Evolutionary conservation across 2,113 vertebrate genomes (phyloP).

Genomic region (Aix galericulata): DNA sequence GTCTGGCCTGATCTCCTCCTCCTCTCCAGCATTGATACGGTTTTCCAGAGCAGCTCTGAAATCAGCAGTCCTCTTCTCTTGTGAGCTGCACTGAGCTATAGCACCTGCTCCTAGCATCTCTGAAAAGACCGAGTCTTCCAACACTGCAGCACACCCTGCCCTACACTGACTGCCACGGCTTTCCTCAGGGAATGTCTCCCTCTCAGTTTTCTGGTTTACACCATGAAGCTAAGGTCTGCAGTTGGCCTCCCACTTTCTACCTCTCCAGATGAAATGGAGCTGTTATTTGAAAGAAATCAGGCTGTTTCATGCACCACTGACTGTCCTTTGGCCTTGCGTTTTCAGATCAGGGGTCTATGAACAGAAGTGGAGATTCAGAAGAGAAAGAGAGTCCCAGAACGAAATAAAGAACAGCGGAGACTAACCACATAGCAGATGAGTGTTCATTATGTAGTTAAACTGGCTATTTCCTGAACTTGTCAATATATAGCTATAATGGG

Average conservation of each 20-base stretch:
- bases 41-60: neutral
- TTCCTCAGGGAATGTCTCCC: neutral
- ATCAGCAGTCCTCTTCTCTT: neutral
- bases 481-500: neutral
- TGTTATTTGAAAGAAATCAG: neutral
- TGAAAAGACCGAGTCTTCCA: fast-evolving
- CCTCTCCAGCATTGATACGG: fast-evolving
- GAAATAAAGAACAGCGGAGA: neutral
- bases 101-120: neutral
- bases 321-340: neutral
- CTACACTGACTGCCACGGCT: neutral
- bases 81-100: neutral
- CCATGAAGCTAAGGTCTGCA: neutral
- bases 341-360: neutral
- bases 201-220: neutral
- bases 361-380: neutral
- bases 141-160: neutral
- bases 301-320: neutral
- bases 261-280: neutral
- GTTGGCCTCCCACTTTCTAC: neutral
- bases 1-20: neutral
- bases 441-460: neutral
- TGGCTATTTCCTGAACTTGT: neutral
- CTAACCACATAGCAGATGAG: neutral
- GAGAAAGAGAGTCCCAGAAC: neutral